Conservation (phyloP, 2,113 vertebrate genomes). For the Illadopsis cleaveri region DNA sequence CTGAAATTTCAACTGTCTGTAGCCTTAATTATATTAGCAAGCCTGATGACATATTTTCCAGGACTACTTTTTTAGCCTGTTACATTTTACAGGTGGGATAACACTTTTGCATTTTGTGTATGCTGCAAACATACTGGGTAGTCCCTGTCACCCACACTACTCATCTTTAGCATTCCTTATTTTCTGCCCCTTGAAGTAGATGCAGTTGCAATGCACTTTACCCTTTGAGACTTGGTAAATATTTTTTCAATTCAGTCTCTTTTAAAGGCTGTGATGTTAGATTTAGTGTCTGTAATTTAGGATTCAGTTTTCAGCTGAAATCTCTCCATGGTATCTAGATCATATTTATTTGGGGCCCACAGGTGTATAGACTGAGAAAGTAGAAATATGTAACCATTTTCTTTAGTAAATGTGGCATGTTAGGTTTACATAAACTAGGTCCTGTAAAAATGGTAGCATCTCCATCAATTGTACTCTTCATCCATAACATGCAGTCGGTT, state of each 20-base stretch:
- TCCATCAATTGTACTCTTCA: neutral
- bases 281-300: conserved; percentile 50
- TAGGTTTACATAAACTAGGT: conserved; percentile 61
- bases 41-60: neutral
- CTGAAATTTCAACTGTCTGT: neutral
- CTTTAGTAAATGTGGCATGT: conserved; percentile 23
- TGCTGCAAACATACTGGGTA: conserved; percentile 24
- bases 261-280: conserved; percentile 55
- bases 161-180: conserved; percentile 41
- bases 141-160: neutral
- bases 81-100: neutral
- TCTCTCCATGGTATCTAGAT: conserved; percentile 67
- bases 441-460: conserved; percentile 63
- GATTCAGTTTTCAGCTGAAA: conserved; percentile 58
- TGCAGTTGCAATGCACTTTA: conserved; percentile 78
- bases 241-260: conserved; percentile 71
- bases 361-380: conserved; percentile 34
- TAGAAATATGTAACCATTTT: conserved; percentile 18
- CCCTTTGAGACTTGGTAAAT: conserved; percentile 74
- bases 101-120: conserved; percentile 15
- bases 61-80: neutral
- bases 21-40: neutral
- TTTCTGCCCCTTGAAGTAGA: conserved; percentile 58
- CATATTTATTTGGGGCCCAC: conserved; percentile 57
- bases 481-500: neutral